Evolutionary conservation across 2,888 invertebrate species (phyloP), one percentile per base, ranked within the genome.

Genomic region (Oscheius myriophilus): DNA sequence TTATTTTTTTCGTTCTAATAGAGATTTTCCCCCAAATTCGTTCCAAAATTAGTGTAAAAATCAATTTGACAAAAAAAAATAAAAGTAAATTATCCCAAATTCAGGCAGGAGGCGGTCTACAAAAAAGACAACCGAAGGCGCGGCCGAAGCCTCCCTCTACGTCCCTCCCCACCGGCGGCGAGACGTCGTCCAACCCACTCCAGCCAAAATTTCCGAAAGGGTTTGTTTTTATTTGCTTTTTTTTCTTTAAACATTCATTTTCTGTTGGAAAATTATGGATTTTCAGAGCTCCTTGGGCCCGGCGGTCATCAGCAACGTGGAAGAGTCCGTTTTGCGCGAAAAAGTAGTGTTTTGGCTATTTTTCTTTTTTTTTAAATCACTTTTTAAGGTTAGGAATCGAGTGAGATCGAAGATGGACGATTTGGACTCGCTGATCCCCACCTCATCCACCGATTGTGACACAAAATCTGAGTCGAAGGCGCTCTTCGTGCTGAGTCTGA

Each of bases 101-200:
- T 49, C 49, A 49, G 46, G 46, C 16, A 25, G 57, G 18, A 26
- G 63, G 39, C 46, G 26, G 3, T 26, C 43, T n/a, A n/a, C n/a
- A 39, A 33, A 46, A 23, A n/a, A 33, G 11, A 41, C 33, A 16
- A 66, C 3, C 16, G 52, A 26, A 16, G 16, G 6, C 4, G 16
- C 42, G 21, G 25, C n/a, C 18, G 53, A 65, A 33, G 39, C 69
- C 18, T 45, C 42, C 9, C 43, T 76, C 21, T 76, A 76, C 39
- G 52, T 76, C 52, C 79, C 79, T 25, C 79, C 76, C 4, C 76
- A 76, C 64, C 54, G 72, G 41, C 53, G 79, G 59, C 52, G 33
- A 33, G 33, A 33, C 9, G 33, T 33, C 33, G 33, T 33, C 9
- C 33, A 33, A 9, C 33, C 33, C 33, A 33, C 33, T 9, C 4